Base-by-base conservation (phyloP, 2,113 vertebrate species). In the Bufo gargarizans region DNA sequence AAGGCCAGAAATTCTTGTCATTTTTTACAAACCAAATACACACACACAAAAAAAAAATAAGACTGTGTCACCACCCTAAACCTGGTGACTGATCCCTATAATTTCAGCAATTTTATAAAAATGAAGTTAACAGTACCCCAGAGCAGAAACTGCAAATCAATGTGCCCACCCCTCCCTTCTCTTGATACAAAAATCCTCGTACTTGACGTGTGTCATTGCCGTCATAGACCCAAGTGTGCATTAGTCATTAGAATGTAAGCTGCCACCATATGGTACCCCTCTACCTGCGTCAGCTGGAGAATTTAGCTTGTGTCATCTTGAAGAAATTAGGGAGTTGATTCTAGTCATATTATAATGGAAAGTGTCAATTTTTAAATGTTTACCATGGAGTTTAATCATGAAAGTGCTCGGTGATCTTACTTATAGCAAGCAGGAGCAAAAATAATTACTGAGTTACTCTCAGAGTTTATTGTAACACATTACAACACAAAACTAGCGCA, bases 331-430 rank as follows among this genome's bases (percentile, higher is more conserved):
- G 84, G 74, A 86, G 55, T 61, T 78, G 14, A 50, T 63, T 7
- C 13, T 53, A 77, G 74, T 50, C 56, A 86, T 65, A 86, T 86
- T 77, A 13, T 86, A 43, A 63, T 86, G 72, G 19, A 33, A 77
- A 63, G 58, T 86, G 84, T 86, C 84, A 86, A 65, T 63, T 65
- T 65, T 77, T 22, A 63, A 65, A 78, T 86, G 69, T 86, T 77
- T 77, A 65, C 58, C 12, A 50, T 50, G 45, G 53, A n/a, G 12
- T 12, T 77, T 22, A 63, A 77, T 63, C 10, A 79, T 33, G n/a
- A 67, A 14, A 50, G 59, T 83, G 47, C 61, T 19, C 17, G 47
- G 19, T 14, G 61, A 53, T 83, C 45, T 67, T 59, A 11, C 9
- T 47, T 0, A 63, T 19, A 49, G 16, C 12, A 59, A 80, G 13